Base-by-base conservation (phyloP, 1,140 invertebrate species). In the Aphaenogaster floridana region DNA sequence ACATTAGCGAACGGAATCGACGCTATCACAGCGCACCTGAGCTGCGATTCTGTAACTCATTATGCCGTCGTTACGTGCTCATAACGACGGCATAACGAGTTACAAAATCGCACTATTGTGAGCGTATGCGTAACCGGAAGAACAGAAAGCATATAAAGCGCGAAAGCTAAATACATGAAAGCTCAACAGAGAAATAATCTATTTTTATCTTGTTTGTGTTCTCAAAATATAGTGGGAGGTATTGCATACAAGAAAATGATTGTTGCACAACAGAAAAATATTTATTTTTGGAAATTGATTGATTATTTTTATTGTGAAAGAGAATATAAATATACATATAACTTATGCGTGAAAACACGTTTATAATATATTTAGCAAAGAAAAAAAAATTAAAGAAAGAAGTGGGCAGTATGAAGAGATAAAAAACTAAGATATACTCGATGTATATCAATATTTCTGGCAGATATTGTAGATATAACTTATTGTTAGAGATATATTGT, bases 251-350 rank as follows among this genome's bases (percentile, higher is more conserved):
- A 66, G 21, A 66, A 17, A 36, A 68, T 42, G 8, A 68, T 80
- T 68, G 34, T 54, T 42, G 59, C 5, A 59, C 42, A 34, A 83
- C 39, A 76, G n/a, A 59, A 28, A 21, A 61, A 61, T 74, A 71
- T 72, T 61, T 72, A 57, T 83, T 83, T 68, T 34, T n/a, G 3
- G 2, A 54, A 17, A 74, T 59, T 15, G 34, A 28, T 45, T 69
- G 9, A 36, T 74, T 61, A 61, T 61, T 61, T 84, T 76, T 61
- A 61, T 39, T 72, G 8, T 39, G n/a, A 69, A 13, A 69, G 42
- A 45, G 21, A 79, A 64, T n/a, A 66, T 39, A 79, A 36, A 39
- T 17, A 34, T 57, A 74, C 36, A 17, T 39, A 17, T 54, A 68
- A 7, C 15, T 78, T 50, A 28, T 15, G 3, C 7, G 13, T 28